Evolutionary conservation across 2,888 invertebrate species (phyloP).

Genomic region (Philaethria dido): DNA sequence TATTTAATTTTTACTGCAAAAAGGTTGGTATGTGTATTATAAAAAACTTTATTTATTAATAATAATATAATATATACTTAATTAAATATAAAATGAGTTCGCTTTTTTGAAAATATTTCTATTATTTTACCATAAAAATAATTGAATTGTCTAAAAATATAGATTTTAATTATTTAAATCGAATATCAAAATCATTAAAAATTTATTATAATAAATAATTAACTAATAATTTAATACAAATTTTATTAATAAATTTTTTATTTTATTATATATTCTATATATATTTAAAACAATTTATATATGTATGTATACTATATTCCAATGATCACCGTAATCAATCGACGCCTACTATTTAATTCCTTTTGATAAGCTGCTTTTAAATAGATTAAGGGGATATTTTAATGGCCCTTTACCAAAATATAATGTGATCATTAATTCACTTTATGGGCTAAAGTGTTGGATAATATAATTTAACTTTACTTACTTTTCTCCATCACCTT

Average conservation of each 20-base stretch:
- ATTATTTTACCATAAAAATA: no score
- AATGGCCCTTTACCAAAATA: constrained; percentile 10
- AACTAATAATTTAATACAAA: no score
- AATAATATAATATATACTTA: no score
- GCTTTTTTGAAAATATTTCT: no score
- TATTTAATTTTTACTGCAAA: constrained; percentile 7
- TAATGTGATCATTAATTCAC: constrained; percentile 3
- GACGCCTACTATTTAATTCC: constrained; percentile 8
- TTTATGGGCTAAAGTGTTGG: neutral
- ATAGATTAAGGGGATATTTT: neutral
- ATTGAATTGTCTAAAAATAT: no score
- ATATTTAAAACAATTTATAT: neutral
- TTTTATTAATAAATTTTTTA: no score
- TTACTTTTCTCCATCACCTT: neutral
- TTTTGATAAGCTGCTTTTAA: constrained; percentile 10
- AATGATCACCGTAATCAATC: constrained; percentile 3
- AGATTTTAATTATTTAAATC: no score
- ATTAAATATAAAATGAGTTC: no score
- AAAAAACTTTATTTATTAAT: no score
- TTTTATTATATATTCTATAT: neutral
- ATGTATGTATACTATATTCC: neutral
- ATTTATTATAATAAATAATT: no score
- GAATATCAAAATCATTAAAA: no score
- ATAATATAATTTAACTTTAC: neutral
- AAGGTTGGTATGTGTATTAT: constrained; percentile 23